These are phyloP conservation scores for Chionodraco myersi DNA, from an alignment of 2,113 vertebrate genomes.

Conservation along the genomic window DNA sequence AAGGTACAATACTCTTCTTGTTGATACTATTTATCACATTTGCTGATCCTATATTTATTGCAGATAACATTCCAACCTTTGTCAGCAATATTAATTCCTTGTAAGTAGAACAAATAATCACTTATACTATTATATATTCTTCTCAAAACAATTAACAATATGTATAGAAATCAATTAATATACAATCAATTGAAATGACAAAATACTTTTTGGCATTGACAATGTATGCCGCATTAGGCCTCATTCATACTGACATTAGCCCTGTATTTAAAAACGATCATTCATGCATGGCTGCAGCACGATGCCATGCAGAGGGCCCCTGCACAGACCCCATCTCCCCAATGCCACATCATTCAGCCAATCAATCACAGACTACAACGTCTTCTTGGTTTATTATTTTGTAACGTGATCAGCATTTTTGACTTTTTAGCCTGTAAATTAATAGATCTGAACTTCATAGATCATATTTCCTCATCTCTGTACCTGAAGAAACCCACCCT, in stretches of 20 bases:
- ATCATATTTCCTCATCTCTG: neutral
- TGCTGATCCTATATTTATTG: neutral
- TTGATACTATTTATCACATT: neutral
- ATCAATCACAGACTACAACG: neutral
- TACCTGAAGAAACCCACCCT: constrained; percentile 2
- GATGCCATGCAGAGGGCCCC: neutral
- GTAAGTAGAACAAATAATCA: no score
- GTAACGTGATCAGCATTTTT: neutral
- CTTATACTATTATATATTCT: constrained; percentile 1
- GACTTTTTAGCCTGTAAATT: neutral
- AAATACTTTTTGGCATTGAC: neutral
- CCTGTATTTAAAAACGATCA: neutral
- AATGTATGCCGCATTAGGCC: neutral
- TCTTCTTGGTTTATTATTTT: neutral
- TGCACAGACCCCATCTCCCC: neutral
- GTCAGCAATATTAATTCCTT: neutral
- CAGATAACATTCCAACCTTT: neutral
- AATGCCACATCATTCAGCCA: neutral
- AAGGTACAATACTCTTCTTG: no score
- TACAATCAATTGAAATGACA: constrained; percentile 6
- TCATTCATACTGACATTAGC: neutral
- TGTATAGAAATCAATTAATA: neutral
- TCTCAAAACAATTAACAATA: neutral
- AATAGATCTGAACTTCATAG: neutral
- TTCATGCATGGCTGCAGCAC: neutral